These are phyloP conservation scores for Ceyx cyanopectus DNA, from an alignment of 2,113 vertebrate species.

Conservation along the genomic window DNA sequence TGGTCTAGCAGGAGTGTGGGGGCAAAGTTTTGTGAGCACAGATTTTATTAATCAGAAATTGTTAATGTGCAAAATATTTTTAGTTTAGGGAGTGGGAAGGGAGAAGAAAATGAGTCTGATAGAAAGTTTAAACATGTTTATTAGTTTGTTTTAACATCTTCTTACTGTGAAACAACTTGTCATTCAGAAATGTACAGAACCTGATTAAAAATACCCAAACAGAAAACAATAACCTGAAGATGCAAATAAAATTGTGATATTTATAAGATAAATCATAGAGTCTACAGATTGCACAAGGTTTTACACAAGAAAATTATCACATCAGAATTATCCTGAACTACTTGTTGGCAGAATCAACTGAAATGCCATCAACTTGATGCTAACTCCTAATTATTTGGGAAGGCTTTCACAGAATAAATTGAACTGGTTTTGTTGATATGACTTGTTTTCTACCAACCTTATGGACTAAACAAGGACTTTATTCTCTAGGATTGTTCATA, in stretches of 20 bases:
- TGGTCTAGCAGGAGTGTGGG: not conserved
- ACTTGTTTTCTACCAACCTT: not conserved
- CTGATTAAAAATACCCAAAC: not conserved
- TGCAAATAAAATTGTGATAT: not conserved
- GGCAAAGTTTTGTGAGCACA: not conserved
- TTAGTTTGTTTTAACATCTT: not conserved
- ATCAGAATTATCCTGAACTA: not conserved
- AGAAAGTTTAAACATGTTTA: not conserved
- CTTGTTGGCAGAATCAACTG: not conserved
- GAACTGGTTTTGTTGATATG: not conserved
- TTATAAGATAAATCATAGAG: not conserved
- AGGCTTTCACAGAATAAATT: not conserved
- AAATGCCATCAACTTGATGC: not conserved
- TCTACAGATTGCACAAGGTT: not conserved
- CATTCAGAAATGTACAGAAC: not conserved
- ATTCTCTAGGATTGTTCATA: not conserved
- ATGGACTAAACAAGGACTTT: not conserved
- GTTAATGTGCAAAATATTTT: not conserved
- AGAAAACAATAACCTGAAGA: not conserved
- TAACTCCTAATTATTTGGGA: not conserved
- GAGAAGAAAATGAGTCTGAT: not conserved
- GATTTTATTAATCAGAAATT: not conserved
- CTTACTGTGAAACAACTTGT: not conserved
- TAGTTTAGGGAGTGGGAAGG: not conserved
- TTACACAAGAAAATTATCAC: not conserved